phyloP scores from a whole-genome alignment of 2,113 vertebrate species.

The Rhinoptilus africanus region DNA sequence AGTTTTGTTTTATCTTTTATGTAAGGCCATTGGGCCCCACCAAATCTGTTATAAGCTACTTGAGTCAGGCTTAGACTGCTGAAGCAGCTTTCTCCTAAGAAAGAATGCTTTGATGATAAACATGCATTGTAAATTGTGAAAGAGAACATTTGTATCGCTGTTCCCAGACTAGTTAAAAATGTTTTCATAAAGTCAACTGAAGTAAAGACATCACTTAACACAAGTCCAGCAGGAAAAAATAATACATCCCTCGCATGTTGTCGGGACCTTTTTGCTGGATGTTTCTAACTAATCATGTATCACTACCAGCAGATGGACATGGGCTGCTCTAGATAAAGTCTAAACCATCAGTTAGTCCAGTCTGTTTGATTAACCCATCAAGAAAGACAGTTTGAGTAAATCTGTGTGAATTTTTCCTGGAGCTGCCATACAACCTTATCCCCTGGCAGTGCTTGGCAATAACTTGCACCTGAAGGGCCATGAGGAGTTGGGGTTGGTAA shows the following conservation, averaged over 20 bases:
- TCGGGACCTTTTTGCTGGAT: background rate
- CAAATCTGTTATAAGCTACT: background rate
- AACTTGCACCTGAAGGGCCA: background rate
- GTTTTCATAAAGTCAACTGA: background rate
- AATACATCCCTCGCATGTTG: background rate
- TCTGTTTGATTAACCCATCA: background rate
- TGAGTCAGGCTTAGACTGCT: background rate
- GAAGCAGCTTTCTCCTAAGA: background rate
- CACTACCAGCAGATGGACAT: background rate
- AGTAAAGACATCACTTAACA: background rate
- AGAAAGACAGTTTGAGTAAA: background rate
- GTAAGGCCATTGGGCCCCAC: background rate
- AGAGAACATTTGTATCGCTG: background rate
- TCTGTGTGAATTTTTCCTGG: background rate
- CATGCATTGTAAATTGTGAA: background rate
- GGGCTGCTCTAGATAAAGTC: background rate
- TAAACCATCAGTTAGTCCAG: background rate
- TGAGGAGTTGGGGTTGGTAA: background rate
- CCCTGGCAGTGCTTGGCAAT: background rate
- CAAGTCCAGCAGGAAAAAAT: background rate
- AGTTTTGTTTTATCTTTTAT: background rate
- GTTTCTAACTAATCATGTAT: background rate
- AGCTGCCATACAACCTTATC: background rate
- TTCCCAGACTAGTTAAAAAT: background rate
- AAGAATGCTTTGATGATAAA: background rate